Percentiles rank a stretch among this genome's conserved stretches.
These are phyloP conservation scores for Zaprionus davidi DNA, from an alignment of 1,140 invertebrate species.

Conservation along the genomic window DNA sequence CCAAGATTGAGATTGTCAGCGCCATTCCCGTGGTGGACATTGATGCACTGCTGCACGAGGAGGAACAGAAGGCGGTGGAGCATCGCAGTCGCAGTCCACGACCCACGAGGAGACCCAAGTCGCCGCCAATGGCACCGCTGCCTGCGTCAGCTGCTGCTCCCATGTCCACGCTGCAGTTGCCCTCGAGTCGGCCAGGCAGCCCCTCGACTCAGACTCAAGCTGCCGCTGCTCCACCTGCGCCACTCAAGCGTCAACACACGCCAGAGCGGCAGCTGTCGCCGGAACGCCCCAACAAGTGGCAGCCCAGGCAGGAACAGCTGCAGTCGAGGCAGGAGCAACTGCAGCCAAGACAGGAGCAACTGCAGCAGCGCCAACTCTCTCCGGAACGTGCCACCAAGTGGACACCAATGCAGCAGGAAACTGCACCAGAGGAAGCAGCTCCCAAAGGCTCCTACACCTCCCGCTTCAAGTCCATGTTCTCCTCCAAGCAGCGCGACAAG, in stretches of 20 bases:
- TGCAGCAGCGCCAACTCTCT: slow-evolving; percentile 37
- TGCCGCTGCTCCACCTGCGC: slow-evolving; percentile 6
- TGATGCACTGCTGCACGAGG: slow-evolving; percentile 54
- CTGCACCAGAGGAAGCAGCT: slow-evolving; percentile 50
- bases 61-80: slow-evolving; percentile 64
- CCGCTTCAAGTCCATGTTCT: slow-evolving; percentile 74
- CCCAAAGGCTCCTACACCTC: slow-evolving; percentile 69
- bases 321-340: not conserved
- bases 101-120: slow-evolving; percentile 64
- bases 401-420: not conserved
- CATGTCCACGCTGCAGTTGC: slow-evolving; percentile 61
- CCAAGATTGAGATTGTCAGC: slow-evolving; percentile 67
- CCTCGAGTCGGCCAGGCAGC: slow-evolving; percentile 55
- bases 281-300: slow-evolving; percentile 50
- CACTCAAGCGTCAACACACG: slow-evolving; percentile 72
- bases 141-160: not conserved
- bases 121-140: slow-evolving; percentile 38
- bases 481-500: slow-evolving; percentile 45
- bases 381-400: slow-evolving; percentile 40
- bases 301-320: slow-evolving; percentile 35
- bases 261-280: slow-evolving; percentile 67
- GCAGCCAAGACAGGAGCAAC: not conserved
- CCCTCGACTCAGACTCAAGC: slow-evolving; percentile 25
- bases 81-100: slow-evolving; percentile 72
- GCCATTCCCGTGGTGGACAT: slow-evolving; percentile 69